Base-by-base conservation (phyloP, 2,888 invertebrate species). In the Temnothorax ravouxi region DNA sequence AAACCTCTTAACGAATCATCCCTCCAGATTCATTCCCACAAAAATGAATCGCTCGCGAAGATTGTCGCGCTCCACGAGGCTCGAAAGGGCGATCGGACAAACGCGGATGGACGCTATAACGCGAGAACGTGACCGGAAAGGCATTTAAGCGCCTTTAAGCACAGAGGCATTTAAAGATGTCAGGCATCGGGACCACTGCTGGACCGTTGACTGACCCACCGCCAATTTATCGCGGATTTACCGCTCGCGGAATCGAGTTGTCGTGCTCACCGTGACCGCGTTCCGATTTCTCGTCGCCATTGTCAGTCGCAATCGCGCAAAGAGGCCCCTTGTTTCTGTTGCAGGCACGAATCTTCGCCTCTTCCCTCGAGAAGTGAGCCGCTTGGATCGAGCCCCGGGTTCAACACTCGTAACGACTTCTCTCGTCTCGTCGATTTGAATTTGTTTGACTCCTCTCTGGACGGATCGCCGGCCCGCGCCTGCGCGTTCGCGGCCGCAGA, bases 241-340 rank as follows among this genome's bases (percentile, higher is more conserved):
- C 18, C 8, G 41, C 18, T 0, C 9, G 8, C 25, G 38, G 0
- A 64, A 6, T 21, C 6, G 2, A 5, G 15, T 34, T 34, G 52
- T 61, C 25, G 52, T 25, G 87, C 93, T 94, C 75, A 94, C 94
- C 91, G 91, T 84, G 72, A 91, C 84, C 74, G 90, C 89, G 4
- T 88, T 89, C 84, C 93, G 93, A 91, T 89, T 93, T 91, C 92
- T 93, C 83, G 91, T 88, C 83, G 94, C 94, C 94, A 94, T 94
- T 64, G 86, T 90, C 77, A 72, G 56, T 76, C 41, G 34, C 54
- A 25, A 25, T 64, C 50, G 34, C 25, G 56, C 21, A 25, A 18
- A 9, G 29, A 47, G 4, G 21, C 11, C 21, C 21, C 34, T 34
- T 44, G 13, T 80, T 47, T 59, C 21, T 15, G 59, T 47, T 18